A percentile compares a stretch with the other conserved stretches of the same genome.
Evolutionary conservation across 2,888 invertebrate species (phyloP).

Genomic region (Linnaemya vulpina): DNA sequence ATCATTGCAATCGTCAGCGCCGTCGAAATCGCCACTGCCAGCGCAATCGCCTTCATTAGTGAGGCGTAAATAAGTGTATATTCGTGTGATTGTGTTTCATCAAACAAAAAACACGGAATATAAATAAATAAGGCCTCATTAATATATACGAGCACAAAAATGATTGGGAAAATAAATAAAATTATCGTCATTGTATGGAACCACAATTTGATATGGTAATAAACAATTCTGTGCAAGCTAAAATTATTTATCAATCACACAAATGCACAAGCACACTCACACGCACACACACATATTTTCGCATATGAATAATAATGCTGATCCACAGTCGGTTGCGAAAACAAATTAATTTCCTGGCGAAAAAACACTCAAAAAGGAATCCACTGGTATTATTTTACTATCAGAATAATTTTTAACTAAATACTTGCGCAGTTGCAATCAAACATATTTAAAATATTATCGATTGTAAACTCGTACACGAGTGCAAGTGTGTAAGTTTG

Average conservation of each 20-base stretch:
- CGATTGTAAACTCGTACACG: neutral
- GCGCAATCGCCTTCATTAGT: slow-evolving; percentile 45
- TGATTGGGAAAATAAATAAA: slow-evolving; percentile 67
- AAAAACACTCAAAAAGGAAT: neutral
- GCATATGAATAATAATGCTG: slow-evolving; percentile 3
- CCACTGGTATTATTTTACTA: slow-evolving; percentile 8
- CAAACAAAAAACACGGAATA: neutral
- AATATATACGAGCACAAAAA: slow-evolving; percentile 68
- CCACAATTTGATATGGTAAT: slow-evolving; percentile 70
- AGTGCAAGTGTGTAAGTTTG: neutral
- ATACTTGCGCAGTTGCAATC: neutral
- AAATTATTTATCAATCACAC: slow-evolving; percentile 58
- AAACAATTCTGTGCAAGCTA: slow-evolving; percentile 59
- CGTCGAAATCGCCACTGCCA: too few species aligned
- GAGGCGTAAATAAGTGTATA: slow-evolving; percentile 27
- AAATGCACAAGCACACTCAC: neutral
- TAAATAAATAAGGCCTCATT: slow-evolving; percentile 61
- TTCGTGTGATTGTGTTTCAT: slow-evolving; percentile 5
- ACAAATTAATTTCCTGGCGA: slow-evolving; percentile 37
- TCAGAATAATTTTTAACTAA: slow-evolving; percentile 4
- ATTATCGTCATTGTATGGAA: slow-evolving; percentile 64
- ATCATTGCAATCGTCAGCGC: slow-evolving; percentile 21
- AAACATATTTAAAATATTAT: neutral
- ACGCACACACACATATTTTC: neutral
- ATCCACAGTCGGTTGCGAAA: slow-evolving; percentile 46